Base-by-base conservation (phyloP, 2,113 vertebrate species). In the Brachyistius frenatus region DNA sequence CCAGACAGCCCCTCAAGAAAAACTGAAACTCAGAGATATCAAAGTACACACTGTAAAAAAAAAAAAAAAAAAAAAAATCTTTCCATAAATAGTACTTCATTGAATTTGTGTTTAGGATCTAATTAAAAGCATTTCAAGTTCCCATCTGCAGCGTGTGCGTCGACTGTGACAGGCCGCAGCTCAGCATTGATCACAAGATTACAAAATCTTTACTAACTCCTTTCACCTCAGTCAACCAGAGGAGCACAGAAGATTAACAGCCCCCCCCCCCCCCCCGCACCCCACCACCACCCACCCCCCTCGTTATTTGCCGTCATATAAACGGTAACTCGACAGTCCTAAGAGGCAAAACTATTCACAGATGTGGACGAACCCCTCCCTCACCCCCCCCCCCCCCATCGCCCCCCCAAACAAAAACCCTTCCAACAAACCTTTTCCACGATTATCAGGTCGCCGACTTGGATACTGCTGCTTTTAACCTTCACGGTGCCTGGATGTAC, bases 401-500 rank as follows among this genome's bases (percentile, higher is more conserved):
- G 1, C 23, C 23, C 23, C 23, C 23, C 23, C 23, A 23, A 23
- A 23, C 23, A 23, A 23, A 23, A 23, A 23, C 23, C 23, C 23
- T 23, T 82, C 66, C 56, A 41, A 72, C 96, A 86, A 94, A 99
- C 98, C 98, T 99, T 99, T 73, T 99, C 98, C 10, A 99, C 97
- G n/a, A 99, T 96, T 89, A 99, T 96, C 14, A 99, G 97, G 64
- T 99, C 98, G 9, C 98, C 98, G 1, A 99, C 98, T 93, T 99
- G 98, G 87, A 99, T 99, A 30, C 90, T 94, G 13, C 96, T 97
- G 85, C 98, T 99, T 94, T 98, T 99, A 88, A 99, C 97, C 88
- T 98, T 98, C 83, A 97, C 93, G 0, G 97, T 99, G 44, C 98
- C 98, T 99, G 93, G 63, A 23, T 23, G 23, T 23, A 23, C 23